These are phyloP conservation scores for Proctacanthus coquilletti DNA, from an alignment of 1,140 invertebrate genomes.

Conservation along the genomic window DNA sequence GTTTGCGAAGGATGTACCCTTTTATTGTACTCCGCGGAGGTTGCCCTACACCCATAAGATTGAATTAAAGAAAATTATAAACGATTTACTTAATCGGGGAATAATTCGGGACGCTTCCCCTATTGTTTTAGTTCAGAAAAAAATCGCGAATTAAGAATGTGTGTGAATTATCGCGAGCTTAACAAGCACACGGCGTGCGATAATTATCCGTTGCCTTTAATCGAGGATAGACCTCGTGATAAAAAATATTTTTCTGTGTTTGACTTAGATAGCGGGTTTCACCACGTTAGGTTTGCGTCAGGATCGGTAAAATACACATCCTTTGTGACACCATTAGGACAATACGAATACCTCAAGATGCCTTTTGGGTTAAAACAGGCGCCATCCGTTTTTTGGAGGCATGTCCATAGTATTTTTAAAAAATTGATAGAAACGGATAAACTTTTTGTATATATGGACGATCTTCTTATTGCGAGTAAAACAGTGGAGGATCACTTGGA, in stretches of 20 bases:
- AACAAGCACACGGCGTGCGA: slow-evolving; percentile 2
- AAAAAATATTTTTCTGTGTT: slow-evolving; percentile 15
- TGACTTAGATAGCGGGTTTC: slow-evolving; percentile 29
- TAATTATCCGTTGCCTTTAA: slow-evolving; percentile 1
- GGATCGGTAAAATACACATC: slow-evolving; percentile 14
- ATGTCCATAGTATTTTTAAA: slow-evolving; percentile 24
- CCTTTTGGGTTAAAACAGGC: slow-evolving; percentile 18
- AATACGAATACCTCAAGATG: slow-evolving; percentile 12
- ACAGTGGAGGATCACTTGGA: slow-evolving; percentile 3
- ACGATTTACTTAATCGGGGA: slow-evolving; percentile 10
- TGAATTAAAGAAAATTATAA: slow-evolving; percentile 12
- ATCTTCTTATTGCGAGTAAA: slow-evolving; percentile 5
- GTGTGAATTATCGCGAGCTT: slow-evolving; percentile 2
- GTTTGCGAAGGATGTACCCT: slow-evolving; percentile 6
- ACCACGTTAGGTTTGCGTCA: slow-evolving; percentile 15
- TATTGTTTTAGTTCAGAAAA: slow-evolving; percentile 4
- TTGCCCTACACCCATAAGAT: slow-evolving; percentile 10
- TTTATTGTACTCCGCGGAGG: slow-evolving; percentile 11
- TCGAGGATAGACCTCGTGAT: slow-evolving; percentile 4
- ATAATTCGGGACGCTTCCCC: slow-evolving; percentile 11
- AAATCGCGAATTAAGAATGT: slow-evolving; percentile 4
- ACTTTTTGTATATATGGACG: slow-evolving; percentile 8
- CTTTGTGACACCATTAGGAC: slow-evolving; percentile 18
- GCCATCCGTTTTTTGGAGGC: slow-evolving; percentile 20
- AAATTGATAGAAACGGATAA: slow-evolving; percentile 8